A percentile compares a stretch with the other conserved stretches of the same genome.
Evolutionary conservation across 2,113 vertebrate species (phyloP).

Genomic region (Alosa alosa): DNA sequence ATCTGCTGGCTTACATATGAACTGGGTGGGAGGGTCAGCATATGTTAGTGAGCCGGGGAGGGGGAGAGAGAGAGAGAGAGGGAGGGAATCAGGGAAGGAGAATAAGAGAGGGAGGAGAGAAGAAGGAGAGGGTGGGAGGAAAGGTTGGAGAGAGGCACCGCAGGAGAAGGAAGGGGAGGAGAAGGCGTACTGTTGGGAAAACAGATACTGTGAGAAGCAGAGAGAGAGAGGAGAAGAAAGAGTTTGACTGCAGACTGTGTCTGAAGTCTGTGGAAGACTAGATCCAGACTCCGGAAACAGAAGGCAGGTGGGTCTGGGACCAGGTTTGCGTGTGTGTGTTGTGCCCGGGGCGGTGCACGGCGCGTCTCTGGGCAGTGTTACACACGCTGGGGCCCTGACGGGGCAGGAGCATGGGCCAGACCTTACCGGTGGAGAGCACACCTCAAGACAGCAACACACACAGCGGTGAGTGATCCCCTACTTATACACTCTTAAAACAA

Average conservation of each 20-base stretch:
- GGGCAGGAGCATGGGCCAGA: conserved; percentile 78
- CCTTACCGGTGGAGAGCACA: conserved; percentile 66
- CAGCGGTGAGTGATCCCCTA: conserved; percentile 64
- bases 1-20: conserved; percentile 69
- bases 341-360: background rate
- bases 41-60: conserved; percentile 53
- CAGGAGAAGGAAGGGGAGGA: conserved; percentile 35
- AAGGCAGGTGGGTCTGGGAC: background rate
- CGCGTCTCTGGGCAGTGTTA: conserved; percentile 27
- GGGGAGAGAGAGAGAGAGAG: conserved; percentile 55
- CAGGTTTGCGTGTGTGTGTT: background rate
- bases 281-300: background rate
- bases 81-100: conserved; percentile 56
- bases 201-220: conserved; percentile 29
- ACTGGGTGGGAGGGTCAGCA: conserved; percentile 57
- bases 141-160: conserved; percentile 49
- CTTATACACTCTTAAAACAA: conserved; percentile 19
- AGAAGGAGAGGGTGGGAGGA: conserved; percentile 76
- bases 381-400: conserved; percentile 56
- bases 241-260: background rate
- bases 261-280: conserved; percentile 20
- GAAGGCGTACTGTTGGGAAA: conserved; percentile 32
- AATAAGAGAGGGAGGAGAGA: conserved; percentile 58
- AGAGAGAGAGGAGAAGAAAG: conserved; percentile 34
- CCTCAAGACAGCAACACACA: conserved; percentile 56